Conservation (phyloP, 2,113 vertebrate species). For the Engraulis encrasicolus region DNA sequence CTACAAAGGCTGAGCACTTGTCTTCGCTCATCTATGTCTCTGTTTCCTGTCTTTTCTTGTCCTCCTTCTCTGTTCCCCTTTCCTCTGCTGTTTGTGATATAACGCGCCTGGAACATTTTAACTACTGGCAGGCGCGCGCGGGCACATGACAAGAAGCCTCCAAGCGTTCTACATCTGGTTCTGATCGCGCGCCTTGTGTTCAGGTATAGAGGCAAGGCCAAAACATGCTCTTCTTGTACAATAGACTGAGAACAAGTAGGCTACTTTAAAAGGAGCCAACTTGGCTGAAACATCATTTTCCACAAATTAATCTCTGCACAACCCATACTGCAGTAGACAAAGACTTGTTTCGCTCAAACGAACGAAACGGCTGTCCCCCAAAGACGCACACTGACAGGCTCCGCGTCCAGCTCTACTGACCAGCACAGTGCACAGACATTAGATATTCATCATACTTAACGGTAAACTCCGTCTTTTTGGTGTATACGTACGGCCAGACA, state of each 20-base stretch:
- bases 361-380: background rate
- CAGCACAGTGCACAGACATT: background rate
- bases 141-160: background rate
- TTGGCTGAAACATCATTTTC: background rate
- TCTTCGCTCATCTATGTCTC: background rate
- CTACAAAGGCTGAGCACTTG: background rate
- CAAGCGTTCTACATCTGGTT: background rate
- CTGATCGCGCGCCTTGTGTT: background rate
- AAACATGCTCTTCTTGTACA: background rate
- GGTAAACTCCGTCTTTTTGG: slow-evolving; percentile 3
- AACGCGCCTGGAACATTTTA: background rate
- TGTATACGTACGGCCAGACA: background rate
- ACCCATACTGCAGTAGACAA: background rate
- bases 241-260: background rate
- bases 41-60: background rate
- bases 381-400: background rate
- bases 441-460: background rate
- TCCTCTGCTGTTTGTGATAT: background rate
- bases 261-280: slow-evolving; percentile 6
- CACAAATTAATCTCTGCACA: background rate
- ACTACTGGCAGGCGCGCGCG: background rate
- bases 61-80: background rate
- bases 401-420: background rate
- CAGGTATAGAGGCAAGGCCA: background rate
- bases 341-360: background rate